Evolutionary conservation across 2,888 invertebrate genomes (phyloP).

Genomic region (Nezara viridula): DNA sequence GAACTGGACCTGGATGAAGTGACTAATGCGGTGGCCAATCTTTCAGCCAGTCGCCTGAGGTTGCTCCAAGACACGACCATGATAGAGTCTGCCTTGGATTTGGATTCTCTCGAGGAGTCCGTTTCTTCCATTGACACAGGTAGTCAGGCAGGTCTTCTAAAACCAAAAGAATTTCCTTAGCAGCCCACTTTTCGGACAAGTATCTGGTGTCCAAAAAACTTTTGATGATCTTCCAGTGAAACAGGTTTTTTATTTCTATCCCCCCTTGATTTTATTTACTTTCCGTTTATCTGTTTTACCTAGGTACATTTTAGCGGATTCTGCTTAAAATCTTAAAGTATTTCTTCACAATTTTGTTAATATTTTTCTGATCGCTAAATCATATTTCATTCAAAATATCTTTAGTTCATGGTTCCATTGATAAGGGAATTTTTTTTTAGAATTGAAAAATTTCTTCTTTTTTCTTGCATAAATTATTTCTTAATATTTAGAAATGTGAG

Average conservation of each 20-base stretch:
- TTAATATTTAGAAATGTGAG: background rate
- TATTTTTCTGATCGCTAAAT: background rate
- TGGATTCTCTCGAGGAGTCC: slow-evolving; percentile 86
- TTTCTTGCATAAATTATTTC: background rate
- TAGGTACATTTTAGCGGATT: background rate
- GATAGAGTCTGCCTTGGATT: slow-evolving; percentile 90
- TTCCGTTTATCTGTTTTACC: background rate
- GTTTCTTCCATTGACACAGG: slow-evolving; percentile 75
- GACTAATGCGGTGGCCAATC: slow-evolving; percentile 66
- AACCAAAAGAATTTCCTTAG: slow-evolving; percentile 66
- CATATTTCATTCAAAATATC: background rate
- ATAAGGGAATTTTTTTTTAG: too few species aligned
- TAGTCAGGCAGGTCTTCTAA: slow-evolving; percentile 78
- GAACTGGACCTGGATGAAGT: slow-evolving; percentile 66
- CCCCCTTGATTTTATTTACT: background rate
- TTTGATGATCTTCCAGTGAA: background rate
- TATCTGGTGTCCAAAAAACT: slow-evolving; percentile 9
- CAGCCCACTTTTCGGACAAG: slow-evolving; percentile 20
- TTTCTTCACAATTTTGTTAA: background rate
- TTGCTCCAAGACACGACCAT: slow-evolving; percentile 89
- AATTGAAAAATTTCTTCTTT: background rate
- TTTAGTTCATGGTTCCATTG: background rate
- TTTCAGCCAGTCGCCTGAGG: slow-evolving; percentile 82
- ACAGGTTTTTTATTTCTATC: background rate
- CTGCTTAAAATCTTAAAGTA: background rate